Evolutionary conservation across 2,797 vertebrate species (phyloP).

Genomic region (Gadopsis bispinosus): DNA sequence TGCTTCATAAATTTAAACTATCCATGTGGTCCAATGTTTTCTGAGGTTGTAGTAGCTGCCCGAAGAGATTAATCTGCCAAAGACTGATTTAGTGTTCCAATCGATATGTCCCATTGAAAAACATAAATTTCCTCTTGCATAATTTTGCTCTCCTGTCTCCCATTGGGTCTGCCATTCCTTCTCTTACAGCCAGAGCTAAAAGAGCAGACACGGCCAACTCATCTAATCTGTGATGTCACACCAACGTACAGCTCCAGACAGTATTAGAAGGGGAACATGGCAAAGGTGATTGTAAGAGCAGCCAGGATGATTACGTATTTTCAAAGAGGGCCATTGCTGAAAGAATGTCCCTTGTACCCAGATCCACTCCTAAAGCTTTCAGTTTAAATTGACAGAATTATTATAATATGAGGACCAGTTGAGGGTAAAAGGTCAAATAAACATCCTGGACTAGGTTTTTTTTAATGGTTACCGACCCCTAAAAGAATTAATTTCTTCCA

Average conservation of each 20-base stretch:
- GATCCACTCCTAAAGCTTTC: neutral
- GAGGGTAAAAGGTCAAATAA: neutral
- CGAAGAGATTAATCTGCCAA: neutral
- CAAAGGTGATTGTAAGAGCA: slow-evolving; percentile 31
- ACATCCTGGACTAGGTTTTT: neutral
- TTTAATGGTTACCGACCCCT: neutral
- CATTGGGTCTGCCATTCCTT: neutral
- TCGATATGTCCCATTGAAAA: neutral
- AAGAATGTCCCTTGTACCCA: neutral
- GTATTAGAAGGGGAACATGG: slow-evolving; percentile 38
- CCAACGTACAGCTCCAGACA: slow-evolving; percentile 23
- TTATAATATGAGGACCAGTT: neutral
- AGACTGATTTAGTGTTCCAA: neutral
- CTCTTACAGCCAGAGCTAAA: slow-evolving; percentile 21
- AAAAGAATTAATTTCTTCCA: neutral
- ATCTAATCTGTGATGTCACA: slow-evolving; percentile 49
- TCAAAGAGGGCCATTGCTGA: neutral
- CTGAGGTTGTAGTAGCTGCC: neutral
- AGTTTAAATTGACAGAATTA: neutral
- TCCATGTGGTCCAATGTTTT: neutral
- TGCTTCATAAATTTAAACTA: neutral
- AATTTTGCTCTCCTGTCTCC: neutral
- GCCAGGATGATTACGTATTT: slow-evolving; percentile 17
- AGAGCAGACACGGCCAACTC: slow-evolving; percentile 1
- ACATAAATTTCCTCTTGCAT: neutral